Conservation (phyloP, 2,113 vertebrate genomes). For the Lophotis ruficrista region DNA sequence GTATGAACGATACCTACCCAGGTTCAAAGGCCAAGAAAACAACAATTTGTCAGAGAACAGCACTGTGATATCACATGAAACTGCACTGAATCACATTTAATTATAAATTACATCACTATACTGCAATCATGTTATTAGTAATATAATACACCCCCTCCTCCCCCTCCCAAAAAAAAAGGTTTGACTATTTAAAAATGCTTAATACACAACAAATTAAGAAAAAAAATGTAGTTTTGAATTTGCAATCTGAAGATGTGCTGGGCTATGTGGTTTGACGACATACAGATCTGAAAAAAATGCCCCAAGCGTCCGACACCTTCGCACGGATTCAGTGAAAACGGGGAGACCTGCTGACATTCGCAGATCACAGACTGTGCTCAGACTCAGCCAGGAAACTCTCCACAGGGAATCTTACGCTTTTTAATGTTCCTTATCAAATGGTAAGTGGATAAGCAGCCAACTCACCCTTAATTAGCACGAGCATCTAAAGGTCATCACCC, state of each 20-base stretch:
- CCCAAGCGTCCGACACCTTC: rapidly evolving
- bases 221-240: background rate
- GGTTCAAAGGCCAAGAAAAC: background rate
- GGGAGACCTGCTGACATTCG: background rate
- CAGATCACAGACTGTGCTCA: background rate
- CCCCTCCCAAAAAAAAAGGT: background rate
- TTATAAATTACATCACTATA: background rate
- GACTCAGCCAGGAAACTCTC: background rate
- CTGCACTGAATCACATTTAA: background rate
- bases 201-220: background rate
- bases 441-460: background rate
- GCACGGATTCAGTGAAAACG: rapidly evolving
- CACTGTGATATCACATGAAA: background rate
- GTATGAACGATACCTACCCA: background rate
- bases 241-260: background rate
- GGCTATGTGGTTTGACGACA: rapidly evolving
- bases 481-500: background rate
- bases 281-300: background rate
- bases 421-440: background rate
- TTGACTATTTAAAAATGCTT: background rate
- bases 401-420: background rate
- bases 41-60: background rate
- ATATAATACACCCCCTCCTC: rapidly evolving
- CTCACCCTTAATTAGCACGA: background rate
- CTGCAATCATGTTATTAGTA: background rate